These are phyloP conservation scores for Drosophila ezoana DNA, from an alignment of 2,888 invertebrate species.

Conservation along the genomic window DNA sequence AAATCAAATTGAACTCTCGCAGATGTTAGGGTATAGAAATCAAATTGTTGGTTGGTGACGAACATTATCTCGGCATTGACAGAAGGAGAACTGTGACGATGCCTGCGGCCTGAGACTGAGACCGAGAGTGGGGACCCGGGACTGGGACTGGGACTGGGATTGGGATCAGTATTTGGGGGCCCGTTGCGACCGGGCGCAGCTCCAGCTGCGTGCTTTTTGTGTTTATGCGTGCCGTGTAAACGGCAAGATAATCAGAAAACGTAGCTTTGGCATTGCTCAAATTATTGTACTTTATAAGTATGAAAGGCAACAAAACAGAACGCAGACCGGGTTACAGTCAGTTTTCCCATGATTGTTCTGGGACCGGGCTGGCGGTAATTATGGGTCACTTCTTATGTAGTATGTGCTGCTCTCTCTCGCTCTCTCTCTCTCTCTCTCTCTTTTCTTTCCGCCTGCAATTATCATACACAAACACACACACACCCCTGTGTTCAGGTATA, in stretches of 20 bases:
- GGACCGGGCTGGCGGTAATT: constrained; percentile 67
- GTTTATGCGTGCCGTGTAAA: constrained; percentile 64
- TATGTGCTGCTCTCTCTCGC: constrained; percentile 15
- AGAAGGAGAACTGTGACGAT: constrained; percentile 48
- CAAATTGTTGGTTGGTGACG: constrained; percentile 59
- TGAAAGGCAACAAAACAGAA: constrained; percentile 35
- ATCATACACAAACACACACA: constrained; percentile 55
- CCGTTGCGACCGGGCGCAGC: constrained; percentile 20
- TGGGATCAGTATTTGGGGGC: constrained; percentile 31
- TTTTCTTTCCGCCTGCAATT: constrained; percentile 64
- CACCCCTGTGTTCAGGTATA: constrained; percentile 34
- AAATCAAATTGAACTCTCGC: constrained; percentile 49
- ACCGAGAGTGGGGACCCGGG: background rate
- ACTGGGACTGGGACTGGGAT: constrained; percentile 27
- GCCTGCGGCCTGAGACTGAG: constrained; percentile 5
- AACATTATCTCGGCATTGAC: constrained; percentile 66
- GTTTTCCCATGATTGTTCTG: constrained; percentile 80
- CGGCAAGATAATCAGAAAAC: constrained; percentile 75
- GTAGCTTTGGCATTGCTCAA: constrained; percentile 74
- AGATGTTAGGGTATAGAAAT: constrained; percentile 32
- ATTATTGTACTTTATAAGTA: constrained; percentile 62
- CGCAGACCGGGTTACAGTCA: constrained; percentile 41
- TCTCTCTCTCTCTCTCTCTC: constrained; percentile 39
- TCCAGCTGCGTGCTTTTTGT: constrained; percentile 38
- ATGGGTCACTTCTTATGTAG: constrained; percentile 65